These are phyloP conservation scores for Rotaria sp. DNA, from an alignment of 2,888 invertebrate species.

Conservation along the genomic window DNA sequence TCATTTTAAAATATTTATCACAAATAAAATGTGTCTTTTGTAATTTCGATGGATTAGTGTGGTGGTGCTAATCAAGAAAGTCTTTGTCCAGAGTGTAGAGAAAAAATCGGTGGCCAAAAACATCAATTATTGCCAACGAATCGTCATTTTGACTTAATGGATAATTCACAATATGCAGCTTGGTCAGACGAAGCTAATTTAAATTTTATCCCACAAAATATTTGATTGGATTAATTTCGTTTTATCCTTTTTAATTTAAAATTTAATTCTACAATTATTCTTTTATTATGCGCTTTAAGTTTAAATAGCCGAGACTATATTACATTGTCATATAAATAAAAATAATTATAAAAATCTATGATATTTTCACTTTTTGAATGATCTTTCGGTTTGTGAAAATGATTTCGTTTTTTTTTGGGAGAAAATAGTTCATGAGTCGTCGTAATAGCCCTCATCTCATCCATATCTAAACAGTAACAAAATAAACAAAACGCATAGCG, in stretches of 20 bases:
- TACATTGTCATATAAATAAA: no score
- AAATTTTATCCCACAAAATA: neutral
- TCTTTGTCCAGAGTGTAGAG: conserved; percentile 41
- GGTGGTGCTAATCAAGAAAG: conserved; percentile 41
- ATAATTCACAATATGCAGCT: conserved; percentile 40
- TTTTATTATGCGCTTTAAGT: no score
- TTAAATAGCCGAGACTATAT: no score
- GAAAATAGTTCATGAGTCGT: no score
- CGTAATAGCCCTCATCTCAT: no score
- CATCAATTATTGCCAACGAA: conserved; percentile 38
- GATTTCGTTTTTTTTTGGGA: no score
- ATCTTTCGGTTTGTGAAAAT: no score
- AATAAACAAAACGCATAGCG: no score
- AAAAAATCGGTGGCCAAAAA: conserved; percentile 40
- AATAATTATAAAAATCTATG: no score
- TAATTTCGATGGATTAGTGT: conserved; percentile 1
- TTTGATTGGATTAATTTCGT: neutral
- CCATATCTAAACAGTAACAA: no score
- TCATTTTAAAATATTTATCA: neutral
- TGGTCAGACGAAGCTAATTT: conserved; percentile 36
- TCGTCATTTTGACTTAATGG: conserved; percentile 41
- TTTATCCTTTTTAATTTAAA: neutral
- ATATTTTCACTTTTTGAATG: no score
- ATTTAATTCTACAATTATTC: neutral
- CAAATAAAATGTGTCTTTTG: neutral